Evolutionary conservation across 2,113 vertebrate genomes (phyloP), one percentile per base, ranked within the genome.

Genomic region (Thinocorus orbignyianus): DNA sequence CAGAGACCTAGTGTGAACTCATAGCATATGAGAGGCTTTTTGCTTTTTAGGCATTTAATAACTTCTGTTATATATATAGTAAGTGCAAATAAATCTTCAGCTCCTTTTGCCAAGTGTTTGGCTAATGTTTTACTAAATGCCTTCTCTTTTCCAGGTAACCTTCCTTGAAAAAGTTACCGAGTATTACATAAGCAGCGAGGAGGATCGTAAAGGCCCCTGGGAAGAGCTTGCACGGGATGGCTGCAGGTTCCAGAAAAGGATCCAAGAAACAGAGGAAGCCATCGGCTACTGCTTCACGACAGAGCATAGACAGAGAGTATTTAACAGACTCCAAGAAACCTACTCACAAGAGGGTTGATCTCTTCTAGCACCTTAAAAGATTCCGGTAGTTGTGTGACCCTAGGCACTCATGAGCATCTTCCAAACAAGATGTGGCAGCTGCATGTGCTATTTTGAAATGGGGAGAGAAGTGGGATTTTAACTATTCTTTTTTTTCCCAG

Each of bases 201-300:
- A 99, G 97, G 99, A 99, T 52, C 98, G 99, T 1, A 98, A 96
- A 24, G 99, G 99, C 17, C 99, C 99, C 5, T 99, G 99, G 99
- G 99, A 99, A 90, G 98, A 99, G 98, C 94, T 99, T 46, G 99
- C 99, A 0, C 97, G 99, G 9, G 99, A 99, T 64, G 98, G 98
- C 14, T 99, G 98, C 93, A 96, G 99, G 3, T 99, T 99, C 98
- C 98, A 98, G 84, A 98, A 98, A 7, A 98, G 99, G 41, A 99
- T 99, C 91, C 98, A 98, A 86, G 99, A 99, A 70, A 99, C 98
- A 17, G 99, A 99, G 96, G 98, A 97, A 51, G 98, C 97, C 95
- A 99, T 99, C 83, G 97, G 98, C 8, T 98, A 97, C 96, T 99
- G 99, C 96, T 98, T 99, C 96, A 97, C 97, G 52, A 35, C 98